A percentile compares a stretch with the other conserved stretches of the same genome.
phyloP scores from a whole-genome alignment of 2,888 invertebrate genomes.

The Apodemia zela region DNA sequence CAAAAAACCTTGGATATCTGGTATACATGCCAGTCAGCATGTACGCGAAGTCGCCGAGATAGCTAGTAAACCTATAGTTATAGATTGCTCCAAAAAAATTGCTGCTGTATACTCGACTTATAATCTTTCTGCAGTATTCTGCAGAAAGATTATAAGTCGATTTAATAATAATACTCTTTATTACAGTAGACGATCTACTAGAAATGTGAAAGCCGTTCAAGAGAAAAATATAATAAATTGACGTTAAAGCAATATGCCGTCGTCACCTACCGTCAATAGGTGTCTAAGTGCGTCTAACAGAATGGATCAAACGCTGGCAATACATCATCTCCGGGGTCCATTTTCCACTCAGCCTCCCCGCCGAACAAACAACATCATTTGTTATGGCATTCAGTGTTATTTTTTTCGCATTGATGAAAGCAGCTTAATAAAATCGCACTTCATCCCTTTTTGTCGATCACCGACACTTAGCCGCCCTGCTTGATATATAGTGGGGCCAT shows the following conservation, averaged over 20 bases:
- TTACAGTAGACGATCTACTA: too few relatives aligned
- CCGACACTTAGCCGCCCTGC: conserved; percentile 70
- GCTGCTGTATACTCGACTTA: too few relatives aligned
- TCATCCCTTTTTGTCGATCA: conserved; percentile 79
- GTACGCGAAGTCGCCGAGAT: too few relatives aligned
- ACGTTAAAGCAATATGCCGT: conserved; percentile 33
- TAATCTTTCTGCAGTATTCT: too few relatives aligned
- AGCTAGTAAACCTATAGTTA: too few relatives aligned
- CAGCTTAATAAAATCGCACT: conserved; percentile 78
- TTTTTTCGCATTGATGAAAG: conserved; percentile 71
- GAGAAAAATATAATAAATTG: conserved; percentile 28
- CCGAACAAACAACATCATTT: conserved; percentile 75
- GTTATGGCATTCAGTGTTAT: conserved; percentile 70
- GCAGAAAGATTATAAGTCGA: too few relatives aligned
- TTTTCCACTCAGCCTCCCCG: conserved; percentile 51
- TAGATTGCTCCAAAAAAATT: too few relatives aligned
- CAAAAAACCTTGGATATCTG: too few relatives aligned
- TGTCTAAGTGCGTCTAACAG: conserved; percentile 35
- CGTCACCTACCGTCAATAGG: conserved; percentile 62
- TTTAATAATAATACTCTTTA: too few relatives aligned
- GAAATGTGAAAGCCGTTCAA: conserved; percentile 21
- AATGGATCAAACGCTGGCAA: conserved; percentile 47
- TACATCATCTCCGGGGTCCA: conserved; percentile 41
- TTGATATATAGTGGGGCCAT: conserved; percentile 43
- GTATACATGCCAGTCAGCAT: too few relatives aligned